Evolutionary conservation across 2,888 invertebrate species (phyloP).

Genomic region (Plagodis pulveraria): DNA sequence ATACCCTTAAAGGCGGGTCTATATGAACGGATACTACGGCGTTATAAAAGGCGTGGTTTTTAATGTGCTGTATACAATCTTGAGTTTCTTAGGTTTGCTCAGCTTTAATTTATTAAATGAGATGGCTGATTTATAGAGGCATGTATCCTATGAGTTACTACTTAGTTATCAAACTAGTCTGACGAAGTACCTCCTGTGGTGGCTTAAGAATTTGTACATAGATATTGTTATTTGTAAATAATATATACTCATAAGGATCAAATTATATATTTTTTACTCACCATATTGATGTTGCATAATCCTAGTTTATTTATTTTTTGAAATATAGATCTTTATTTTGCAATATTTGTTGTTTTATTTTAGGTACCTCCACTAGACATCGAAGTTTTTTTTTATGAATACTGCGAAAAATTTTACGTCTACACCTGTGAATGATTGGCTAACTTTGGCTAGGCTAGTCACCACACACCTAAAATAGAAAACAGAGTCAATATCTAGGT

Average conservation of each 20-base stretch:
- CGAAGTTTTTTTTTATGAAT: no score
- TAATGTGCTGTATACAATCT: conserved; percentile 5
- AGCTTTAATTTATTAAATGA: conserved; percentile 24
- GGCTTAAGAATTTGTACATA: conserved; percentile 37
- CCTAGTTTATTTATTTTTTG: conserved; percentile 29
- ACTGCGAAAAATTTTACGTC: not conserved
- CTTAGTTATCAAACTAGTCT: conserved; percentile 43
- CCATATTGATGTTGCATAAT: conserved; percentile 16
- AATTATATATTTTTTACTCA: conserved; percentile 30
- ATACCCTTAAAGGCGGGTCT: no score
- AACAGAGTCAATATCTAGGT: no score
- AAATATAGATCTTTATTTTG: conserved; percentile 39
- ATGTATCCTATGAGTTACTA: conserved; percentile 25
- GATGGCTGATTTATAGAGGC: conserved; percentile 23
- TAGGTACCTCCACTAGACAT: not conserved
- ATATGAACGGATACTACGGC: no score
- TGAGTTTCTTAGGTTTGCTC: conserved; percentile 5
- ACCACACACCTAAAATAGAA: not conserved
- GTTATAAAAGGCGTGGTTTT: not conserved
- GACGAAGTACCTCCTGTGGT: conserved; percentile 37
- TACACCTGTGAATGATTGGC: not conserved
- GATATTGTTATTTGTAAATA: not conserved
- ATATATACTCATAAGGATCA: conserved; percentile 42
- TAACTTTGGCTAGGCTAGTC: no score
- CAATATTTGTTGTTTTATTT: conserved; percentile 26